Conservation (phyloP, 1,140 invertebrate species). For the Pseudomyrmex sp. region DNA sequence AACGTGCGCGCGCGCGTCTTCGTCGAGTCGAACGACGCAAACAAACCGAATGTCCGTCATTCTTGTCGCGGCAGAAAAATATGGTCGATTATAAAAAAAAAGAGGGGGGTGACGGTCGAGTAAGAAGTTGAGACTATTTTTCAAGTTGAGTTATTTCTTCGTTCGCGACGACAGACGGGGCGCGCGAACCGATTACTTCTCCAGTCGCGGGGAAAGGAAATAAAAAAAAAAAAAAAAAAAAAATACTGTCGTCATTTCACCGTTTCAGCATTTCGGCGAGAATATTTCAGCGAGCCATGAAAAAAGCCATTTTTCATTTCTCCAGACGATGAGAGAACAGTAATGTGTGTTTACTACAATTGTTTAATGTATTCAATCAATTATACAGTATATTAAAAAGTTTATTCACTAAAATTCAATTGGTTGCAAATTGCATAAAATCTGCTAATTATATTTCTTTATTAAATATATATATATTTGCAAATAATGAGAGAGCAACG, state of each 20-base stretch:
- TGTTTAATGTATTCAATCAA: not conserved
- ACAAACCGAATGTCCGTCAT: constrained; percentile 40
- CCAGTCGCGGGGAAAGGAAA: not conserved
- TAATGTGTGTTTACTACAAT: not conserved
- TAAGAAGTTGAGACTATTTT: constrained; percentile 49
- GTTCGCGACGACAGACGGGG: not conserved
- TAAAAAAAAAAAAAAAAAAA: not conserved
- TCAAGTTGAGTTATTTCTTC: constrained; percentile 17
- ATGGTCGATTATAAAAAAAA: not conserved
- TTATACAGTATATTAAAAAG: no score
- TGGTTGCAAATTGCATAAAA: no score
- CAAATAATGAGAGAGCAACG: no score
- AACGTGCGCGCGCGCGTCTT: not conserved
- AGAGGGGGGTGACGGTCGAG: not conserved
- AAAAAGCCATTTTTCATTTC: constrained; percentile 32
- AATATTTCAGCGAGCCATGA: constrained; percentile 6
- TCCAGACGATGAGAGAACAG: constrained; percentile 2
- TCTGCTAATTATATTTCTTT: no score
- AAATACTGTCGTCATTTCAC: constrained; percentile 43
- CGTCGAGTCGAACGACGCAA: constrained; percentile 18
- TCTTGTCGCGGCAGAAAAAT: constrained; percentile 36
- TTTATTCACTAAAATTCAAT: no score
- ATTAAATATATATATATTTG: no score
- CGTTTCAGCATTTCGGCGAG: constrained; percentile 35
- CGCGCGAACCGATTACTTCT: constrained; percentile 49